Evolutionary conservation across 2,888 invertebrate species (phyloP).

Genomic region (Elaeidobius kamerunicus): DNA sequence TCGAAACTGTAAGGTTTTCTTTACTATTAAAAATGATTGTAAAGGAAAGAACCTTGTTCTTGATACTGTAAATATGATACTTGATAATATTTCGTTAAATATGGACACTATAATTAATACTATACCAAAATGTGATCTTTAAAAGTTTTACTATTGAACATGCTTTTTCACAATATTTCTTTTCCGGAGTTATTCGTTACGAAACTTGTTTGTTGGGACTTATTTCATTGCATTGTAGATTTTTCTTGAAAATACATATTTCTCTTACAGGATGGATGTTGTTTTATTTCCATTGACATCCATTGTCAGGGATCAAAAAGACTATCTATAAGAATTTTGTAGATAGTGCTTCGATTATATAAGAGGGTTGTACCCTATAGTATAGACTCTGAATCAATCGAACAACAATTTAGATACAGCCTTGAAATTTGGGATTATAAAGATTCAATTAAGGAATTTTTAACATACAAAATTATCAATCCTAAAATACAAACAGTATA

Average conservation of each 20-base stretch:
- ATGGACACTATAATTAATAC: constrained; percentile 6
- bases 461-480: too few relatives aligned
- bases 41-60: constrained; percentile 8
- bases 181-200: constrained; percentile 6
- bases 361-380: too few relatives aligned
- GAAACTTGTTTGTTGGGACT: constrained; percentile 11
- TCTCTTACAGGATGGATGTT: constrained; percentile 33
- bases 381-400: too few relatives aligned
- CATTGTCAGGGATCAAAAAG: background rate
- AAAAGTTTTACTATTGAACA: constrained; percentile 10
- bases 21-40: too few relatives aligned
- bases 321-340: too few relatives aligned
- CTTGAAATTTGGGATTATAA: too few relatives aligned
- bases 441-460: too few relatives aligned
- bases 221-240: constrained; percentile 43
- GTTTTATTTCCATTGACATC: constrained; percentile 14
- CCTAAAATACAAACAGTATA: too few relatives aligned
- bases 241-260: constrained; percentile 41
- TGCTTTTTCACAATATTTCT: constrained; percentile 16
- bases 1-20: too few relatives aligned
- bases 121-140: constrained; percentile 10
- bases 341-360: too few relatives aligned
- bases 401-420: too few relatives aligned
- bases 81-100: constrained; percentile 9
- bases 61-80: constrained; percentile 15